Conservation (phyloP, 1,140 invertebrate genomes). For the Drosophila murphyi region DNA sequence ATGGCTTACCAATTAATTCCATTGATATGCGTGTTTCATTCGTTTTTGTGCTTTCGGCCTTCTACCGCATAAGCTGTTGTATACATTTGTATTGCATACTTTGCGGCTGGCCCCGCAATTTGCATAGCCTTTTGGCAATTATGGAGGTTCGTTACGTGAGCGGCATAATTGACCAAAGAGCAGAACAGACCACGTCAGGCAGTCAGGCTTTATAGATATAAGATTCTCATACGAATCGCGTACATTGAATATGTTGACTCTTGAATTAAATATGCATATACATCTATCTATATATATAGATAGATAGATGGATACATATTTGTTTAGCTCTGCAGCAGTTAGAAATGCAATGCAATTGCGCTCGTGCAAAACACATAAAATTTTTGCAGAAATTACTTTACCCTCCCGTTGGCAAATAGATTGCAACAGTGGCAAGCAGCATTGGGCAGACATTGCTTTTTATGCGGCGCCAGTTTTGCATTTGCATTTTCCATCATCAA, state of each 20-base stretch:
- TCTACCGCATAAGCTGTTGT: not conserved
- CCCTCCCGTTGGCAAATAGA: not conserved
- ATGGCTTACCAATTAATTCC: slow-evolving; percentile 77
- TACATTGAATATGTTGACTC: not conserved
- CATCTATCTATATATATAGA: not conserved
- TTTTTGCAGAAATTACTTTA: slow-evolving; percentile 22
- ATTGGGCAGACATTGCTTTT: slow-evolving; percentile 20
- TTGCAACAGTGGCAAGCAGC: slow-evolving; percentile 2
- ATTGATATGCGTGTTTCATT: slow-evolving; percentile 74
- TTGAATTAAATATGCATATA: not conserved
- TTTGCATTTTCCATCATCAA: slow-evolving; percentile 9
- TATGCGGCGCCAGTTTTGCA: slow-evolving; percentile 18
- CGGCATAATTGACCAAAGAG: slow-evolving; percentile 60
- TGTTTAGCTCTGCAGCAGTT: slow-evolving; percentile 4
- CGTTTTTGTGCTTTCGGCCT: slow-evolving; percentile 25
- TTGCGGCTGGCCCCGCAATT: slow-evolving; percentile 66
- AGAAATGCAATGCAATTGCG: slow-evolving; percentile 12
- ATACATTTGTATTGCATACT: slow-evolving; percentile 69
- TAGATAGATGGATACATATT: not conserved
- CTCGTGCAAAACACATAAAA: slow-evolving; percentile 9
- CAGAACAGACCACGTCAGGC: no score
- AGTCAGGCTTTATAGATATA: not conserved
- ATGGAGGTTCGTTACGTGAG: slow-evolving; percentile 66
- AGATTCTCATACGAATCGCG: slow-evolving; percentile 1
- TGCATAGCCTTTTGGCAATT: slow-evolving; percentile 76